These are phyloP conservation scores for Steatocranus sp. DNA, from an alignment of 2,797 vertebrate species.

Conservation along the genomic window DNA sequence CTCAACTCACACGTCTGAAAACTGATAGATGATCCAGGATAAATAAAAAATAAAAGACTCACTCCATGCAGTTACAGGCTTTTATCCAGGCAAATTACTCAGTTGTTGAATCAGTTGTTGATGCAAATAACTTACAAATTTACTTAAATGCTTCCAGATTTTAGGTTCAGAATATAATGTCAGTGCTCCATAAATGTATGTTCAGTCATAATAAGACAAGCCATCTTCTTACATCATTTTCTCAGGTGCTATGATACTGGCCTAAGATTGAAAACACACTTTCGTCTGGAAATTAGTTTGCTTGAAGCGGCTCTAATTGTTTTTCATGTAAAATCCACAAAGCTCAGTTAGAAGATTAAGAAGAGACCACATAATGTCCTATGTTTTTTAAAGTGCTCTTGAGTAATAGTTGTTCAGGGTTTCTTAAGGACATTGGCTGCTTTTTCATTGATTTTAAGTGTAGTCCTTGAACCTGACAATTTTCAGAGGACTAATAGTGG, in stretches of 20 bases:
- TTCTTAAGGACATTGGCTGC: neutral
- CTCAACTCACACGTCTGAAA: neutral
- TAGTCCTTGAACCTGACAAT: neutral
- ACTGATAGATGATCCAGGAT: neutral
- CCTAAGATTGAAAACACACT: neutral
- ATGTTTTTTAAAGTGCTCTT: neutral
- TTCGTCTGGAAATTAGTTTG: neutral
- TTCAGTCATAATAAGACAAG: neutral
- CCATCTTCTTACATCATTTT: neutral
- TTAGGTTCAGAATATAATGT: neutral
- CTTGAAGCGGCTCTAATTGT: neutral
- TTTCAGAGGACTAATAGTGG: neutral
- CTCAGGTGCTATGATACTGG: neutral
- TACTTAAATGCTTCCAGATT: neutral
- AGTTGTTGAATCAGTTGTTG: neutral
- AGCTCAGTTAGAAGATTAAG: neutral
- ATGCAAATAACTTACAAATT: neutral
- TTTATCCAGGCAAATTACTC: neutral
- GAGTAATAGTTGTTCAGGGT: neutral
- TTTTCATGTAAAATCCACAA: neutral
- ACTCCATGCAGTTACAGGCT: neutral
- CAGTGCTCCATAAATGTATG: neutral
- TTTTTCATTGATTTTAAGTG: neutral
- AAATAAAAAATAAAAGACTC: neutral
- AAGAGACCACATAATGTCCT: neutral